Evolutionary conservation across 2,797 vertebrate genomes (phyloP).

Genomic region (Ciconia nigra): DNA sequence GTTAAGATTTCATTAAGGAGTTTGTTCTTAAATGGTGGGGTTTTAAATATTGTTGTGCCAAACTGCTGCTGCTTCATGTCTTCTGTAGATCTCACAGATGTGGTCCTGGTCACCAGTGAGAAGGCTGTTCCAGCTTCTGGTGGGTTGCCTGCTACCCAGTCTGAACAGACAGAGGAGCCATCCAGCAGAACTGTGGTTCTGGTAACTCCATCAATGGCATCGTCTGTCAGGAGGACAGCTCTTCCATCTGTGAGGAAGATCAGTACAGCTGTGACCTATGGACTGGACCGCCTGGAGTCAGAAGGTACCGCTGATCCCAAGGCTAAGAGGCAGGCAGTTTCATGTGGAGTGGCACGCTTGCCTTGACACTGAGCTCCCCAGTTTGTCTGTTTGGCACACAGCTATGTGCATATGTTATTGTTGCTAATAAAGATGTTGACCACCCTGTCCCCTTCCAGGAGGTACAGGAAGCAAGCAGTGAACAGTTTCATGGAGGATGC

Average conservation of each 20-base stretch:
- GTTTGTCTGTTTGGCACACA: accelerated
- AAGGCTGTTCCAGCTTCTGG: neutral
- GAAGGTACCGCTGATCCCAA: conserved; percentile 69
- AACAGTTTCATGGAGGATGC: neutral
- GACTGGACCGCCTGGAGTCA: conserved; percentile 74
- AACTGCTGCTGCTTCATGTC: neutral
- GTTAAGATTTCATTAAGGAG: neutral
- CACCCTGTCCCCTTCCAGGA: neutral
- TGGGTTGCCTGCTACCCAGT: neutral
- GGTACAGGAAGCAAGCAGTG: neutral
- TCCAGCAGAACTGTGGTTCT: conserved; percentile 4
- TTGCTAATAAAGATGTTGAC: conserved; percentile 6
- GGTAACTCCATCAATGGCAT: neutral
- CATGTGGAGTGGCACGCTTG: neutral
- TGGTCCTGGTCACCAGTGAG: conserved; percentile 5
- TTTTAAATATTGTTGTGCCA: accelerated
- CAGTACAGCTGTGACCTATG: conserved; percentile 68
- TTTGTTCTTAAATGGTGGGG: neutral
- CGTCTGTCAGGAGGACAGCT: conserved; percentile 52
- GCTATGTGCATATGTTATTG: neutral
- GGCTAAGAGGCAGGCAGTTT: neutral
- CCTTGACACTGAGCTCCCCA: neutral
- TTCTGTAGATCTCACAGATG: neutral
- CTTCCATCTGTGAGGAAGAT: conserved; percentile 33
- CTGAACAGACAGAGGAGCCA: conserved; percentile 34